Evolutionary conservation across 2,113 vertebrate species (phyloP).

Genomic region (Calidris pygmaea): DNA sequence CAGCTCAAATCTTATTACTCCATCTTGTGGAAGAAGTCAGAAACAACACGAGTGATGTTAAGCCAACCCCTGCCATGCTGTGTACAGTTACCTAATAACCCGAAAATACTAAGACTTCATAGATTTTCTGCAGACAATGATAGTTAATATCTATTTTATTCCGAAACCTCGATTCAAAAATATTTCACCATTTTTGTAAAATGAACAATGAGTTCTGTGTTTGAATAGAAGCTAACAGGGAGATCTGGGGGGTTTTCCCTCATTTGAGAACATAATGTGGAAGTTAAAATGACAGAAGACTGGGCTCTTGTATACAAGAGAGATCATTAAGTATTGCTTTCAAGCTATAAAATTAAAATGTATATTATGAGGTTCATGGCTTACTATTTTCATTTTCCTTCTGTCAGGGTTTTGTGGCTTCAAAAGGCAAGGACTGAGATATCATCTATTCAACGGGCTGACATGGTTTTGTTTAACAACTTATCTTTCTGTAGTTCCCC

Average conservation of each 20-base stretch:
- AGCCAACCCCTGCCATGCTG: neutral
- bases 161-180: neutral
- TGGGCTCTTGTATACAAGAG: neutral
- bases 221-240: neutral
- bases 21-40: constrained; percentile 75
- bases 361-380: neutral
- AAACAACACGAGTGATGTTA: neutral
- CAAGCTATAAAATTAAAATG: neutral
- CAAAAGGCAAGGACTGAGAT: neutral
- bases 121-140: neutral
- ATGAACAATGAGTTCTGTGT: neutral
- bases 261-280: neutral
- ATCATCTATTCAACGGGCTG: neutral
- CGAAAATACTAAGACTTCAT: neutral
- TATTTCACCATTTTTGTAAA: neutral
- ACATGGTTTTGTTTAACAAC: neutral
- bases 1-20: constrained; percentile 43
- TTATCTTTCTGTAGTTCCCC: neutral
- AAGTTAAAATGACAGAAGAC: neutral
- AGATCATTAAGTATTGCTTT: neutral
- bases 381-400: neutral
- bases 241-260: rapidly evolving
- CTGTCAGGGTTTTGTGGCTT: neutral
- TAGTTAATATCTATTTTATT: neutral
- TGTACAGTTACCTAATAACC: neutral